Base-by-base conservation (phyloP, 2,888 invertebrate species). In the Liposcelis brunnea region DNA sequence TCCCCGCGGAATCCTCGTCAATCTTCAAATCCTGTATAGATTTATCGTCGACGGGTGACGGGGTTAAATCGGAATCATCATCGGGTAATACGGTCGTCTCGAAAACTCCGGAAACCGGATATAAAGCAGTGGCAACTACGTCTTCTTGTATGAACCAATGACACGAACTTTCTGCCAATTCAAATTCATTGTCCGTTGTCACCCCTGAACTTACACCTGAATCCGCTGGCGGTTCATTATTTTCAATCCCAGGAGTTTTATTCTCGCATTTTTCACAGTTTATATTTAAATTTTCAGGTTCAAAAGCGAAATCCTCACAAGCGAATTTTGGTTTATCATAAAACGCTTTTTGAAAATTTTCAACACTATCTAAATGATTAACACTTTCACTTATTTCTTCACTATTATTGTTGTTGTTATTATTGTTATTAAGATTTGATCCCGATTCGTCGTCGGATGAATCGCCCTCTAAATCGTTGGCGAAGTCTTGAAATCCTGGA, bases 401-500 rank as follows among this genome's bases (percentile, higher is more conserved):
- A 15, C 45, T 16, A 12, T 48, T 42, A 19, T 18, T 31, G 26
- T 44, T 34, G 26, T 31, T 44, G 21, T 67, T 65, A 55, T 64
- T 67, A 54, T 66, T 68, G 49, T 50, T 56, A 49, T 56, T 59
- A 54, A 56, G 54, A 53, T 69, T 65, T 57, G 50, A 67, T 65
- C 5, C 26, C 5, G 26, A 26, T 45, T 67, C 67, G 60, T 68
- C 65, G 52, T 70, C 70, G 64, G 64, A 62, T 46, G 59, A 57
- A 48, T 63, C 67, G 48, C 62, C 64, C 47, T 68, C 74, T 52
- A 80, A 66, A 49, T 78, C 78, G 56, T 80, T 77, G 14, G 81
- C 83, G 55, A 83, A 70, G 61, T 83, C 82, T 59, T 84, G 82
- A 62, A 84, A 84, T 47, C 84, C 83, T 16, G 83, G 79, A 65